Base-by-base conservation (phyloP, 1,140 invertebrate species). In the Colletes gigas region DNA sequence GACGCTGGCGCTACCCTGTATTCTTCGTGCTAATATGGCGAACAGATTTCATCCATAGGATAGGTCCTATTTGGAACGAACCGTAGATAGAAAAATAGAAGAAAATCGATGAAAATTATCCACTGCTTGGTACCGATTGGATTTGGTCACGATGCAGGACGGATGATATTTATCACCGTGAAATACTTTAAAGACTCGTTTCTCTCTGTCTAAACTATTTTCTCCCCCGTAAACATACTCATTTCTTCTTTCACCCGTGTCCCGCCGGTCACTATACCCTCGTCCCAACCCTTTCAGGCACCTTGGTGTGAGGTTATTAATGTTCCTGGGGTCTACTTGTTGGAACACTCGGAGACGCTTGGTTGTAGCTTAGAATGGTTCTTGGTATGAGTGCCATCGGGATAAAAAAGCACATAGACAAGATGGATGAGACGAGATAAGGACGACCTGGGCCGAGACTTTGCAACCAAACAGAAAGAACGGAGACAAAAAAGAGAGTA, bases 391-490 rank as follows among this genome's bases (percentile, higher is more conserved):
- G 66, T 55, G 19, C 50, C 39, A 47, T 63, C 70, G 73, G 81
- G 8, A 84, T 78, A 83, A 79, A 84, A 67, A 67, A 54, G 19
- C 65, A 50, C 69, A 17, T 39, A 55, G 60, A 55, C 75, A 84
- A 84, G 81, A 84, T 84, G 70, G 70, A 84, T 84, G 83, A 47
- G 76, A 41, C 6, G 54, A 84, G 75, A 84, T 84, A 83, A 79
- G 44, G 52, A 50, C 14, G 47, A 30, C 14, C 12, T 59, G 50
- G 10, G 21, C 21, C n/a, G 15, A n/a, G 47, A 67, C 47, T 62
- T 21, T 14, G 19, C 30, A 50, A 41, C 68, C 50, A 66, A 76
- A 69, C 50, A 19, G 41, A 77, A 50, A 14, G 75, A 60, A 3
- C 9, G 2, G 17, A 5, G 57, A 41, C 3, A 55, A 44, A 81